These are phyloP conservation scores for Hydractinia echinata DNA, from an alignment of 30 jellyfish, hydroid and myxozoan species.

Conservation along the genomic window DNA sequence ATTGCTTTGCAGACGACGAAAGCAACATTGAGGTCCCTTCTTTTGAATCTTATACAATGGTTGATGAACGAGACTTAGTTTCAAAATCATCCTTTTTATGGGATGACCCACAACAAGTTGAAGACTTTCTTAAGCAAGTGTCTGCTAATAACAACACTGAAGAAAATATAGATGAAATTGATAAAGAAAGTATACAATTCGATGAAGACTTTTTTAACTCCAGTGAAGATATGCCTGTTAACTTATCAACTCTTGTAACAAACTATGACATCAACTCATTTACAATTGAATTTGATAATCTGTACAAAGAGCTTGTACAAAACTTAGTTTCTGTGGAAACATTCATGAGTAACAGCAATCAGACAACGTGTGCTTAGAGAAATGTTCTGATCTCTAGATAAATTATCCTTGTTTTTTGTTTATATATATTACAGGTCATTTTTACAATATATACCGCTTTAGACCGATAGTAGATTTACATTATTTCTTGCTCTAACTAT, in stretches of 20 bases:
- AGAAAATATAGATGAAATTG: background rate
- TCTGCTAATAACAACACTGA: constrained; percentile 13
- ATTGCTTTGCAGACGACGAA: background rate
- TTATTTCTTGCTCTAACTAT: too few relatives aligned
- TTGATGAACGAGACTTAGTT: constrained; percentile 11
- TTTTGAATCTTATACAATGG: constrained; percentile 25
- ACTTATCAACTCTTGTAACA: constrained; percentile 2
- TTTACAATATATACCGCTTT: too few relatives aligned
- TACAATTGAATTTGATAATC: constrained; percentile 34
- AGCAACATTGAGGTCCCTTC: background rate
- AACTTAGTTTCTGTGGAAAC: constrained; percentile 25
- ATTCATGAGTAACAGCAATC: background rate
- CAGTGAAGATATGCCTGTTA: background rate
- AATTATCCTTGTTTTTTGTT: too few relatives aligned
- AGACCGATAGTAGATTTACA: too few relatives aligned
- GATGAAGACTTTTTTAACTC: background rate
- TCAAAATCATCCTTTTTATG: constrained; percentile 29
- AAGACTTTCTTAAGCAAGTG: constrained; percentile 24
- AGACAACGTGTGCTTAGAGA: background rate
- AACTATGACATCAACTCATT: constrained; percentile 27
- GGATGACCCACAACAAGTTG: constrained; percentile 27
- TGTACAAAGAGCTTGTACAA: constrained; percentile 35
- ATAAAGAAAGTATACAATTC: background rate
- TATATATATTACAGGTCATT: too few relatives aligned
- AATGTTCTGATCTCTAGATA: too few relatives aligned